Evolutionary conservation across 2,113 vertebrate species (phyloP).

Genomic region (Cyanoderma ruficeps): DNA sequence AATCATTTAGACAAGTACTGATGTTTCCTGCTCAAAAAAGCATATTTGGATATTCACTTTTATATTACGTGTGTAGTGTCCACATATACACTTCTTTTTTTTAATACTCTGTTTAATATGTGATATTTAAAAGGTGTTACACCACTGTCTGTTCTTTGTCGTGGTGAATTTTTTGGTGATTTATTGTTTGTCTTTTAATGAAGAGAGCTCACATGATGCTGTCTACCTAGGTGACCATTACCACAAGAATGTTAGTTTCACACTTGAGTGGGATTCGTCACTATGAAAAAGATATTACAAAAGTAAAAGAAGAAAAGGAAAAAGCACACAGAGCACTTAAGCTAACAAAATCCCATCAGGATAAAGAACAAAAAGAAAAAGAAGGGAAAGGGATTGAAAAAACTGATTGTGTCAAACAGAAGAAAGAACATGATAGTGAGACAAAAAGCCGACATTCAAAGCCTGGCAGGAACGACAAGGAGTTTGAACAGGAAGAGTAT

Average conservation of each 20-base stretch:
- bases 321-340: conserved; percentile 82
- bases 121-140: neutral
- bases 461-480: conserved; percentile 76
- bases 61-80: neutral
- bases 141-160: neutral
- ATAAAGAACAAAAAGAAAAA: conserved; percentile 67
- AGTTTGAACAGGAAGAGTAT: conserved; percentile 91
- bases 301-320: conserved; percentile 89
- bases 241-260: conserved; percentile 88
- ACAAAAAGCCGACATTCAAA: conserved; percentile 59
- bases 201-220: neutral
- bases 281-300: conserved; percentile 92
- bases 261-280: conserved; percentile 97
- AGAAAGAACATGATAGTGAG: conserved; percentile 62
- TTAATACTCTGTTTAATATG: neutral
- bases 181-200: neutral
- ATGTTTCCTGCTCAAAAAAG: neutral
- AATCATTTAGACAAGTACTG: neutral
- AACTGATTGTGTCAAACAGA: conserved; percentile 40
- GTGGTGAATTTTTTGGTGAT: neutral
- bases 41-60: neutral
- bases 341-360: conserved; percentile 45
- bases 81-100: neutral
- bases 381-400: conserved; percentile 66
- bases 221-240: conserved; percentile 85